Evolutionary conservation across 2,888 invertebrate genomes (phyloP).

Genomic region (Branchipolynoe longqiensis): DNA sequence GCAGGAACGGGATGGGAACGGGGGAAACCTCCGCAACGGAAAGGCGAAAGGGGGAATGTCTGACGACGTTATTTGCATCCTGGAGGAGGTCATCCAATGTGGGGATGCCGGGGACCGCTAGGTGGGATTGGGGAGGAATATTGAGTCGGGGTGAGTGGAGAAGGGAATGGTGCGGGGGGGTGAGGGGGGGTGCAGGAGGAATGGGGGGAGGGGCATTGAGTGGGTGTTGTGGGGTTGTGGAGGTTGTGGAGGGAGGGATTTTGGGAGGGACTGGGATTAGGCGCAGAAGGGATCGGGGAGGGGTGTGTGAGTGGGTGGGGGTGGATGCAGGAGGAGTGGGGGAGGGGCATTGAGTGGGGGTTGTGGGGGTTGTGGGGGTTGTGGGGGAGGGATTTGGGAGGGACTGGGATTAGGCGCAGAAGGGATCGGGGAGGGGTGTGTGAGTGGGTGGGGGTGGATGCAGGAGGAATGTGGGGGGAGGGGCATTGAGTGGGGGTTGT

Average conservation of each 20-base stretch:
- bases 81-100: too few relatives aligned
- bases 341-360: not conserved
- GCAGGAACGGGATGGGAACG: too few relatives aligned
- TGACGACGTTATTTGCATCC: too few relatives aligned
- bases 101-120: too few relatives aligned
- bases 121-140: conserved; percentile 6
- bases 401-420: not conserved
- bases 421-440: not conserved
- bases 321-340: not conserved
- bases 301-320: not conserved
- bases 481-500: not conserved
- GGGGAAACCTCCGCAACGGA: too few relatives aligned
- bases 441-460: not conserved
- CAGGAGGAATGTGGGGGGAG: not conserved
- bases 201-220: conserved; percentile 2
- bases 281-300: not conserved
- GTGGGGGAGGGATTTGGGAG: not conserved
- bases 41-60: too few relatives aligned
- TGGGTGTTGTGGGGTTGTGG: not conserved
- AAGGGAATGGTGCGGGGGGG: conserved; percentile 5
- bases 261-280: not conserved
- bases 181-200: not conserved
- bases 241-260: not conserved
- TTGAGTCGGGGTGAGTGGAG: not conserved
- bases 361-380: not conserved